Percentiles rank a stretch among this genome's conserved stretches.
These are phyloP conservation scores for Carabus problematicus DNA, from an alignment of 2,888 invertebrate species.

Conservation along the genomic window DNA sequence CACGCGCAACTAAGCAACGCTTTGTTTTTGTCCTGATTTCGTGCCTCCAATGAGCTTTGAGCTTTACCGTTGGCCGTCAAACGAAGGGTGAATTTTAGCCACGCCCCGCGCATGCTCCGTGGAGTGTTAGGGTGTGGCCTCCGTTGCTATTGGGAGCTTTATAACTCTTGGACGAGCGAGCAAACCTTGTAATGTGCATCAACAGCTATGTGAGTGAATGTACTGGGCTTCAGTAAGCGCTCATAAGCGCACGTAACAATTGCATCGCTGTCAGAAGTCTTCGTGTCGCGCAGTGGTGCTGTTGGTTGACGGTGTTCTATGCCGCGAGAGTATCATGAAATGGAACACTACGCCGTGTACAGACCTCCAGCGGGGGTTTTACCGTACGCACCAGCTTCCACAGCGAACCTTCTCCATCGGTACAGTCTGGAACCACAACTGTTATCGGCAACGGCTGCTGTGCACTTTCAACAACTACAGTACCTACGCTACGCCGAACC, in stretches of 20 bases:
- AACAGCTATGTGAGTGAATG: no score
- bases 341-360: constrained; percentile 51
- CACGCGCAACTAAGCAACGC: constrained; percentile 50
- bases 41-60: constrained; percentile 49
- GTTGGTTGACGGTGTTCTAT: constrained; percentile 51
- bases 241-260: no score
- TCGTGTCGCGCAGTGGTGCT: neutral
- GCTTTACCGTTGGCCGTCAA: constrained; percentile 48
- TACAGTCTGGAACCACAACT: constrained; percentile 55
- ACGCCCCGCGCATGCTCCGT: constrained; percentile 55
- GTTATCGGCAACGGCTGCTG: constrained; percentile 50
- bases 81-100: constrained; percentile 46
- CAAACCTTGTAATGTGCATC: no score
- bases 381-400: constrained; percentile 47
- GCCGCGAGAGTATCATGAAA: constrained; percentile 55
- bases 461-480: constrained; percentile 60
- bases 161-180: constrained; percentile 21
- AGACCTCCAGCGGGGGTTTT: constrained; percentile 36
- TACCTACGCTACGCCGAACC: constrained; percentile 68
- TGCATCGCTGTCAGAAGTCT: neutral
- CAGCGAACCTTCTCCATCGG: constrained; percentile 53
- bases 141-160: constrained; percentile 51
- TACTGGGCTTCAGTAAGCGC: no score
- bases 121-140: constrained; percentile 52
- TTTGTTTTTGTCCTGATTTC: constrained; percentile 14